phyloP scores from a whole-genome alignment of 2,888 invertebrate species.

The Scotopteryx bipunctaria region DNA sequence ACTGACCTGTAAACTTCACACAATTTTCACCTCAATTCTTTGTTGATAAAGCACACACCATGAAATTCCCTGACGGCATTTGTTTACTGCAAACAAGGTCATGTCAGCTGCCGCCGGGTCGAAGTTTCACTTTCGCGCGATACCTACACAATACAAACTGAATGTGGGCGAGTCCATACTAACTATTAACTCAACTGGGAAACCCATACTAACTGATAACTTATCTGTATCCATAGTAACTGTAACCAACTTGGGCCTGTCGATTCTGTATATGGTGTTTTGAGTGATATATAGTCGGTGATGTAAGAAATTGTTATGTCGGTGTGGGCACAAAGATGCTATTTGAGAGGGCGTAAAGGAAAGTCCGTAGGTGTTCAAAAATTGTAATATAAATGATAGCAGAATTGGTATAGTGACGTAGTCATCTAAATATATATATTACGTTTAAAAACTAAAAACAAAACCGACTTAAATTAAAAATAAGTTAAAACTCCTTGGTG shows the following conservation, averaged over 20 bases:
- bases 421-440: too few species aligned
- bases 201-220: background rate
- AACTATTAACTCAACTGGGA: constrained; percentile 1
- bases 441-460: too few species aligned
- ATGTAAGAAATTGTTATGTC: constrained; percentile 11
- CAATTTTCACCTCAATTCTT: constrained; percentile 3
- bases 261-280: constrained; percentile 13
- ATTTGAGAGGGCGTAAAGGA: background rate
- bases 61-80: constrained; percentile 35
- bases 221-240: too few species aligned
- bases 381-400: too few species aligned
- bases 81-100: constrained; percentile 71
- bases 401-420: too few species aligned
- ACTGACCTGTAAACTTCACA: too few species aligned
- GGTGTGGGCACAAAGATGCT: background rate
- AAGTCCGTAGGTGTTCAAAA: background rate
- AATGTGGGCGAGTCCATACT: constrained; percentile 17
- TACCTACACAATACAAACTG: constrained; percentile 38
- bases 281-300: background rate
- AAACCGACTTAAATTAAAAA: too few species aligned
- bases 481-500: too few species aligned
- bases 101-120: constrained; percentile 70
- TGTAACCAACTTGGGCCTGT: too few species aligned
- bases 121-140: constrained; percentile 71
- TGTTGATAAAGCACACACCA: constrained; percentile 21